These are phyloP conservation scores for Xiphorhynchus erythropygius DNA, from an alignment of 2,797 vertebrate genomes.

Conservation along the genomic window DNA sequence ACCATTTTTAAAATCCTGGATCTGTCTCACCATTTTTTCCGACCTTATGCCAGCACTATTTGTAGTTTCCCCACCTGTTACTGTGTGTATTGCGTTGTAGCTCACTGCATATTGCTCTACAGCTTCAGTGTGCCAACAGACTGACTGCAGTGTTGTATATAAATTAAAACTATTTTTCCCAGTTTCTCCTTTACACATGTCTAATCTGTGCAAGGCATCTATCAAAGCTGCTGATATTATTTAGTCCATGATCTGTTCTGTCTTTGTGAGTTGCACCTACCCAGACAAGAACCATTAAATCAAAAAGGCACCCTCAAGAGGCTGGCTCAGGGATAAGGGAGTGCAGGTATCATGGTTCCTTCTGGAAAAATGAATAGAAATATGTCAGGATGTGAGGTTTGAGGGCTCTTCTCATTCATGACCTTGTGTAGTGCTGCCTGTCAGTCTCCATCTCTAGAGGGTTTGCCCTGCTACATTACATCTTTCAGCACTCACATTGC, in stretches of 20 bases:
- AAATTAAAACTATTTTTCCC: neutral
- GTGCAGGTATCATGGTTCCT: neutral
- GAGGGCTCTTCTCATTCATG: neutral
- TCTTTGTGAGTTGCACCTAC: neutral
- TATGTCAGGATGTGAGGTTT: neutral
- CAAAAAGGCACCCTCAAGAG: neutral
- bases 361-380: neutral
- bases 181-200: neutral
- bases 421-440: neutral
- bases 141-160: neutral
- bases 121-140: neutral
- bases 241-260: neutral
- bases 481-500: neutral
- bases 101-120: neutral
- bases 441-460: rapidly evolving
- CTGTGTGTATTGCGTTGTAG: constrained; percentile 46
- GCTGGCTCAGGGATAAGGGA: neutral
- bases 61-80: constrained; percentile 79
- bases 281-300: neutral
- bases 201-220: neutral
- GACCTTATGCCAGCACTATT: constrained; percentile 76
- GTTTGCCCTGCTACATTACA: neutral
- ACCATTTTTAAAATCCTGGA: constrained; percentile 75
- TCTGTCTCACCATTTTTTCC: constrained; percentile 77
- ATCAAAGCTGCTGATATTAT: neutral